phyloP scores from a whole-genome alignment of 2,113 vertebrate genomes.

The Vanacampus margaritifer region DNA sequence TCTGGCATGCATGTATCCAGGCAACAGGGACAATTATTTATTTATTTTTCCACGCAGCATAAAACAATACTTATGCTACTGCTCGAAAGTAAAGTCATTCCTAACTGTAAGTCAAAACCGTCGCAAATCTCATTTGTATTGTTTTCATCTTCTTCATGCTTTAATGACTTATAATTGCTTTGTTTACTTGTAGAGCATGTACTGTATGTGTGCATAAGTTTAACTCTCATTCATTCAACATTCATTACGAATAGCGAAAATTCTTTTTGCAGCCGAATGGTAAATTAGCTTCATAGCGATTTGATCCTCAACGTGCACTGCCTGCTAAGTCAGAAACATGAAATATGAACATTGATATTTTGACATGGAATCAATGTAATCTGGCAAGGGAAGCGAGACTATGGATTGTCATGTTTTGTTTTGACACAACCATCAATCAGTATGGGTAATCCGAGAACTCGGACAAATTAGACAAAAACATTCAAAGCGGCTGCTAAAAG shows the following conservation, averaged over 20 bases:
- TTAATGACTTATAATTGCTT: slow-evolving; percentile 3
- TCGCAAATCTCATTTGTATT: not conserved
- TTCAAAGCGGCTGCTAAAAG: not conserved
- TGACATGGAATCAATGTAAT: slow-evolving; percentile 50
- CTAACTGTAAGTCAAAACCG: slow-evolving; percentile 1
- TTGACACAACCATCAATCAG: slow-evolving; percentile 57
- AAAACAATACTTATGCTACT: not conserved
- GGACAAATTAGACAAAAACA: slow-evolving; percentile 19
- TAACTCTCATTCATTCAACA: too few species aligned
- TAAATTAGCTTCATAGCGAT: slow-evolving; percentile 34
- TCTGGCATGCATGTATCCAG: not conserved
- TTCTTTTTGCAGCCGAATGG: not conserved
- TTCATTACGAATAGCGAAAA: not conserved
- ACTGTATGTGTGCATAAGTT: not conserved
- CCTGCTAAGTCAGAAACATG: slow-evolving; percentile 23
- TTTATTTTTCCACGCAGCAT: not conserved
- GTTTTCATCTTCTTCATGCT: slow-evolving; percentile 12
- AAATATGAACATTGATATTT: slow-evolving; percentile 59
- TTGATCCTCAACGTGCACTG: slow-evolving; percentile 31
- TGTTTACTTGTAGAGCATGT: not conserved
- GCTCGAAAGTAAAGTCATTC: slow-evolving; percentile 2
- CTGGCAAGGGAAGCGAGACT: slow-evolving; percentile 49
- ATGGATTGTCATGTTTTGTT: slow-evolving; percentile 59
- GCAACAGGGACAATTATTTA: not conserved
- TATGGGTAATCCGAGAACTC: slow-evolving; percentile 48